These are phyloP conservation scores for Tineola bisselliella DNA, from an alignment of 2,888 invertebrate genomes.

Conservation along the genomic window DNA sequence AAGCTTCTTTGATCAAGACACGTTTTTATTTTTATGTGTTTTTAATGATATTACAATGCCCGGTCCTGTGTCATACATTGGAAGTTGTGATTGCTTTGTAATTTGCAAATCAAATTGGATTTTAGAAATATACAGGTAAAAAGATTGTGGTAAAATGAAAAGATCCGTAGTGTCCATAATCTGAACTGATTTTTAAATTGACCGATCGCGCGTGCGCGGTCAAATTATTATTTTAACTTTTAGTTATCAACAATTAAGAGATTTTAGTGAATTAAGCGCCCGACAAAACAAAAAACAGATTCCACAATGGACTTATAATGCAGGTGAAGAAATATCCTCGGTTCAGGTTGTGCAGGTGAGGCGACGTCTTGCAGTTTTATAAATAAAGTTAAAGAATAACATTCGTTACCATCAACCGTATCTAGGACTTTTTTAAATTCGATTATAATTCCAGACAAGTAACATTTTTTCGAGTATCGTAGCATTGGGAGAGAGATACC, in stretches of 20 bases:
- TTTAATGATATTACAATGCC: slow-evolving; percentile 85
- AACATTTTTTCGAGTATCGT: slow-evolving; percentile 72
- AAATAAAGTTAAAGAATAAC: too few relatives aligned
- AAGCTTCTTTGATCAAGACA: slow-evolving; percentile 93
- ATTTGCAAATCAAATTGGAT: slow-evolving; percentile 84
- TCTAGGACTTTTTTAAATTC: too few relatives aligned
- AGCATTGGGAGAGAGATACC: slow-evolving; percentile 84
- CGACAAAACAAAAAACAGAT: slow-evolving; percentile 70
- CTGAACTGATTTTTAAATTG: too few relatives aligned
- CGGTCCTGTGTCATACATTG: slow-evolving; percentile 82
- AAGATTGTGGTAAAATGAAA: too few relatives aligned
- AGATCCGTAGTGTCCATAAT: too few relatives aligned
- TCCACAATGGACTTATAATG: slow-evolving; percentile 83
- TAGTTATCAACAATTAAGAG: slow-evolving; percentile 82
- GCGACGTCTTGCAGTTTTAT: too few relatives aligned
- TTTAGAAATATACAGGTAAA: slow-evolving; percentile 85
- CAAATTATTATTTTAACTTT: too few relatives aligned
- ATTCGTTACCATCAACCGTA: too few relatives aligned
- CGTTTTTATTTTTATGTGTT: slow-evolving; percentile 82
- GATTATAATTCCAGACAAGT: slow-evolving; percentile 64
- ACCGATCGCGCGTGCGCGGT: too few relatives aligned
- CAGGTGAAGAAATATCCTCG: slow-evolving; percentile 79
- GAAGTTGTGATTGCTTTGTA: slow-evolving; percentile 85
- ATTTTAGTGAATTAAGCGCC: slow-evolving; percentile 71
- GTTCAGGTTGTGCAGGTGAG: slow-evolving; percentile 69